Evolutionary conservation across 2,888 invertebrate species (phyloP).

Genomic region (Cryptocephalus moraei): DNA sequence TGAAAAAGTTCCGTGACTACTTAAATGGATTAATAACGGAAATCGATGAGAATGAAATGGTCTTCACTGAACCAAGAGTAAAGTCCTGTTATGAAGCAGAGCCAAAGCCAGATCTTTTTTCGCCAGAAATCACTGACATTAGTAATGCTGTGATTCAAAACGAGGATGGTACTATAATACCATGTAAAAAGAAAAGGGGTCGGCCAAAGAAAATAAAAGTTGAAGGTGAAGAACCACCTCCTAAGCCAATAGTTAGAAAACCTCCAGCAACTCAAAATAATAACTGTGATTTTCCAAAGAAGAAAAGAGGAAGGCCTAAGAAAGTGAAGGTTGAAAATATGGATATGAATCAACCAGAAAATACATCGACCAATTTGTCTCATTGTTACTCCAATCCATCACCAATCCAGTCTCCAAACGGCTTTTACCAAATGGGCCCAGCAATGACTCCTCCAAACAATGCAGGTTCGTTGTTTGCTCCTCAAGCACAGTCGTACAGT

Average conservation of each 20-base stretch:
- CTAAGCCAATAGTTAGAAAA: slow-evolving; percentile 42
- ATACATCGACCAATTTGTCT: slow-evolving; percentile 38
- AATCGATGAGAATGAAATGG: slow-evolving; percentile 79
- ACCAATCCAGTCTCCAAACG: slow-evolving; percentile 42
- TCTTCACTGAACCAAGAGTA: slow-evolving; percentile 65
- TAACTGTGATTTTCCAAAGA: slow-evolving; percentile 62
- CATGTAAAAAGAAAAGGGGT: slow-evolving; percentile 81
- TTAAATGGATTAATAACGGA: slow-evolving; percentile 77
- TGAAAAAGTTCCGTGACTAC: slow-evolving; percentile 92
- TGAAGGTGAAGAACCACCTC: slow-evolving; percentile 55
- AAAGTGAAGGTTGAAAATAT: slow-evolving; percentile 64
- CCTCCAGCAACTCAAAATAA: slow-evolving; percentile 33
- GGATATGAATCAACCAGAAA: slow-evolving; percentile 37
- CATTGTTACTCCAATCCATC: slow-evolving; percentile 42
- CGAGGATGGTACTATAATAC: slow-evolving; percentile 54
- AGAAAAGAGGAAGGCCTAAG: slow-evolving; percentile 81
- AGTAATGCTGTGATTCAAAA: slow-evolving; percentile 43
- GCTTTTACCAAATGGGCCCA: slow-evolving; percentile 37
- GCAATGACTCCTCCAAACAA: slow-evolving; percentile 36
- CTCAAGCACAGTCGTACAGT: slow-evolving; percentile 26
- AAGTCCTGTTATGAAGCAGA: slow-evolving; percentile 53
- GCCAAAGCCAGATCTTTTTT: slow-evolving; percentile 37
- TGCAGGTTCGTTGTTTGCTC: slow-evolving; percentile 31
- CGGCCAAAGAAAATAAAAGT: slow-evolving; percentile 77
- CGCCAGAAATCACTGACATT: slow-evolving; percentile 39